A percentile compares a stretch with the other conserved stretches of the same genome.
These are phyloP conservation scores for Aphidius ervi DNA, from an alignment of 1,140 invertebrate species.

Conservation along the genomic window DNA sequence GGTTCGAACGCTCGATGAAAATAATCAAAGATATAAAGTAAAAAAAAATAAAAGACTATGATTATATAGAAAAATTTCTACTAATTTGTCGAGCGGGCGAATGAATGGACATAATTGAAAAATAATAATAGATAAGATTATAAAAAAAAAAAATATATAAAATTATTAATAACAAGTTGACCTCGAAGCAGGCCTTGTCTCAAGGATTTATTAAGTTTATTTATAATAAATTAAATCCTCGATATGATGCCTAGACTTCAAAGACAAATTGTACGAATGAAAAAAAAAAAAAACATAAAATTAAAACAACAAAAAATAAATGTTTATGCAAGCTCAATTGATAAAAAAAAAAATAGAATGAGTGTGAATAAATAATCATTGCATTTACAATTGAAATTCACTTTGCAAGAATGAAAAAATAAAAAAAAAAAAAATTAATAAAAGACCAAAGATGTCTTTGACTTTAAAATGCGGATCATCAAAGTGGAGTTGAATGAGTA, in stretches of 20 bases:
- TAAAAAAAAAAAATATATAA: slow-evolving; percentile 21
- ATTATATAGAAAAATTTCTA: slow-evolving; percentile 4
- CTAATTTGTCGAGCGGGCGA: slow-evolving; percentile 47
- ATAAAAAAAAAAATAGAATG: slow-evolving; percentile 13
- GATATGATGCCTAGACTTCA: slow-evolving; percentile 41
- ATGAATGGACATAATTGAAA: slow-evolving; percentile 33
- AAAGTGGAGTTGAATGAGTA: slow-evolving; percentile 7
- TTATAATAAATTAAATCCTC: slow-evolving; percentile 40
- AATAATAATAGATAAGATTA: slow-evolving; percentile 23
- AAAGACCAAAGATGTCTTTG: too few species aligned
- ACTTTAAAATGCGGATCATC: too few species aligned
- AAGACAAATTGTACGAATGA: slow-evolving; percentile 21
- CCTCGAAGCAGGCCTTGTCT: slow-evolving; percentile 44
- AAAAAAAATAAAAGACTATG: not conserved
- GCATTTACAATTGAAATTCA: not conserved
- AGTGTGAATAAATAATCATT: slow-evolving; percentile 12
- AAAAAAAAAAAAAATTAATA: not conserved
- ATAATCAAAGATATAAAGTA: slow-evolving; percentile 19
- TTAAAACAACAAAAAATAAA: slow-evolving; percentile 11
- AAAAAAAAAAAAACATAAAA: slow-evolving; percentile 16
- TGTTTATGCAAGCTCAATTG: not conserved
- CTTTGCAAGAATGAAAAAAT: not conserved
- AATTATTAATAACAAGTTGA: slow-evolving; percentile 10
- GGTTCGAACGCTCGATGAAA: slow-evolving; percentile 48
- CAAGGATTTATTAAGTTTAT: slow-evolving; percentile 40